A percentile compares a stretch with the other conserved stretches of the same genome.
Evolutionary conservation across 2,888 invertebrate species (phyloP).

Genomic region (Drosophila gaucha): DNA sequence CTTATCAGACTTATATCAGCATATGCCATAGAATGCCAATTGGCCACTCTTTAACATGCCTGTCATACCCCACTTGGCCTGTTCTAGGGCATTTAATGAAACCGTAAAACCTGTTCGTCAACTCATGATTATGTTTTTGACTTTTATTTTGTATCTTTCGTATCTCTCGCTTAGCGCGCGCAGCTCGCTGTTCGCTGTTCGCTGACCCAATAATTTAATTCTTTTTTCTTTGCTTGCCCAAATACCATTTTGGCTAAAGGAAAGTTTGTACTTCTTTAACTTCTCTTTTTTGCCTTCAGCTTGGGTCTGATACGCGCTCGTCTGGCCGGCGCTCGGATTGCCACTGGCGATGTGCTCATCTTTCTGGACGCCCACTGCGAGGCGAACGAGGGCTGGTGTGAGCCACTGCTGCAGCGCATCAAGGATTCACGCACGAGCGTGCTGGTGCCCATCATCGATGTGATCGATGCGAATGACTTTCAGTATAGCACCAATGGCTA

Average conservation of each 20-base stretch:
- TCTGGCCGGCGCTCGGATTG: constrained; percentile 93
- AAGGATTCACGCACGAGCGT: constrained; percentile 92
- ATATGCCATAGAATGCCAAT: not conserved
- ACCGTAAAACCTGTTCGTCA: constrained; percentile 77
- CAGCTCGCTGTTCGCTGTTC: constrained; percentile 39
- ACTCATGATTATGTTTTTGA: constrained; percentile 65
- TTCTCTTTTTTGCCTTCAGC: constrained; percentile 81
- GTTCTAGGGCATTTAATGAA: constrained; percentile 45
- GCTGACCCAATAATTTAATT: constrained; percentile 71
- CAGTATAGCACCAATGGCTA: constrained; percentile 85
- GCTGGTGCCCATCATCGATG: constrained; percentile 97
- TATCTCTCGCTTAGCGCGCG: constrained; percentile 58
- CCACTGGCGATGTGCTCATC: constrained; percentile 91
- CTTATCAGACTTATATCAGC: not conserved
- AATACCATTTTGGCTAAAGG: constrained; percentile 59
- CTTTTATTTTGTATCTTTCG: constrained; percentile 59
- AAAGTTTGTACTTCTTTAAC: constrained; percentile 53
- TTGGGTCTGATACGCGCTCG: constrained; percentile 96
- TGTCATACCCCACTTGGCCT: constrained; percentile 23
- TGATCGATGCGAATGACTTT: constrained; percentile 89
- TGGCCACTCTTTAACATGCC: not conserved
- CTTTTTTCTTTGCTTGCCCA: constrained; percentile 26
- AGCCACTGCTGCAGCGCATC: constrained; percentile 94
- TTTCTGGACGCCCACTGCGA: constrained; percentile 98
- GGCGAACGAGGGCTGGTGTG: constrained; percentile 92